These are phyloP conservation scores for Pomacea maculata DNA, from an alignment of 1,140 invertebrate species.

Conservation along the genomic window DNA sequence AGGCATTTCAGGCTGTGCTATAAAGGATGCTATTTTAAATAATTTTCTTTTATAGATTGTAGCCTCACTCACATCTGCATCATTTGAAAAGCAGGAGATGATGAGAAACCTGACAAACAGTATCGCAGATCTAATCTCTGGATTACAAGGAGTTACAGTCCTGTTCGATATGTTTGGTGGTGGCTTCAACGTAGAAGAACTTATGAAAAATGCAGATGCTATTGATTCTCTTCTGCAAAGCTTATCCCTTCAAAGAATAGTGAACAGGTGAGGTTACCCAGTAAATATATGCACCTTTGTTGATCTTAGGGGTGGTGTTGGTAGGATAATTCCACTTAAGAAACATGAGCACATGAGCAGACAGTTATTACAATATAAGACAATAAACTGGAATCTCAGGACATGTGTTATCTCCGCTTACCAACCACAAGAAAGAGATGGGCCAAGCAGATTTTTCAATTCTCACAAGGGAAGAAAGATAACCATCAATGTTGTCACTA, in stretches of 20 bases:
- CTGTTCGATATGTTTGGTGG: conserved; percentile 5
- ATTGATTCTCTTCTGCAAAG: conserved; percentile 21
- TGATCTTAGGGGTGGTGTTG: too few species aligned
- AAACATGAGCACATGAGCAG: too few species aligned
- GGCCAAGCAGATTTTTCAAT: too few species aligned
- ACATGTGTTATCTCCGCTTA: too few species aligned
- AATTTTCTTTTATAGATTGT: conserved; percentile 2
- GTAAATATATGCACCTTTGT: too few species aligned
- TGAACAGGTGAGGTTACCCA: background rate
- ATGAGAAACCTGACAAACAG: conserved; percentile 17
- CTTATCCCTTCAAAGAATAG: conserved; percentile 9
- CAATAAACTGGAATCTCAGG: too few species aligned
- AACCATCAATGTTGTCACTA: too few species aligned
- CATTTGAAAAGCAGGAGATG: background rate
- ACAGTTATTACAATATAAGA: too few species aligned
- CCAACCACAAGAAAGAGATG: too few species aligned
- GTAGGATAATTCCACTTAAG: too few species aligned
- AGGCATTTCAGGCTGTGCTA: too few species aligned
- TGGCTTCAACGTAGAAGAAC: conserved; percentile 17
- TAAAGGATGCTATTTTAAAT: background rate
- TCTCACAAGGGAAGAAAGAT: too few species aligned
- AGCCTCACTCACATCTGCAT: background rate
- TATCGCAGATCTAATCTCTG: conserved; percentile 13
- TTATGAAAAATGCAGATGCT: conserved; percentile 19
- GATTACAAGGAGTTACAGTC: conserved; percentile 16